Base-by-base conservation (phyloP, 23 tunicate species). In the Botrylloides violaceus region DNA sequence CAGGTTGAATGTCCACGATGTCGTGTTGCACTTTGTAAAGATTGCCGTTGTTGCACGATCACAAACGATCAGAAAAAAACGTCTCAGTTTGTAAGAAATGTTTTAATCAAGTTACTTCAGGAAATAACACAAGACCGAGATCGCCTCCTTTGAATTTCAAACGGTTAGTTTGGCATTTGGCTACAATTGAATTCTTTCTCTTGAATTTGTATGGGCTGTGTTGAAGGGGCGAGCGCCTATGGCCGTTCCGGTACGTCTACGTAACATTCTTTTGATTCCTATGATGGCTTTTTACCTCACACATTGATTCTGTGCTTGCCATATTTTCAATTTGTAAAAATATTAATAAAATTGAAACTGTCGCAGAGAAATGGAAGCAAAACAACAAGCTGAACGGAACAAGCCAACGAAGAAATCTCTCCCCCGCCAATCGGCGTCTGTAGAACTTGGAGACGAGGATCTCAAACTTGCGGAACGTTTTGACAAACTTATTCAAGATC, bases 1-100 rank as follows among this genome's bases (percentile, higher is more conserved):
- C 49, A 84, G 92, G 59, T 65, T 70, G 85, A 76, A 20, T 87
- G 95, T 71, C 61, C 56, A 9, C 73, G 66, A 30, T 87, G 95
- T 30, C 66, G 70, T 34, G 43, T 78, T 15, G 71, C 95, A 23
- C 74, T 84, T 34, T 87, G 95, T 78, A 87, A n/a, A 87, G 80
- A 78, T 12, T 87, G 95, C 70, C 64, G 76, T 23, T 76, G 77
- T 0, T 38, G 68, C 32, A 4, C 74, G n/a, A 0, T 68, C 4
- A 20, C 35, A 4, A 33, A 38, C 29, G 26, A 35, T 9, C 26
- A 43, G 7, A 35, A 38, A 1, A 68, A 19, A 1, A 58, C 19
- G 58, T 37, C 21, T 19, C 58, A 0, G 74, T 68, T 68, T 68
- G 74, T 30, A 68, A 43, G 74, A 68, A 68, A 68, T 68, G 74